Conservation (phyloP, 2,113 vertebrate species). For the Campylomormyrus numenius region DNA sequence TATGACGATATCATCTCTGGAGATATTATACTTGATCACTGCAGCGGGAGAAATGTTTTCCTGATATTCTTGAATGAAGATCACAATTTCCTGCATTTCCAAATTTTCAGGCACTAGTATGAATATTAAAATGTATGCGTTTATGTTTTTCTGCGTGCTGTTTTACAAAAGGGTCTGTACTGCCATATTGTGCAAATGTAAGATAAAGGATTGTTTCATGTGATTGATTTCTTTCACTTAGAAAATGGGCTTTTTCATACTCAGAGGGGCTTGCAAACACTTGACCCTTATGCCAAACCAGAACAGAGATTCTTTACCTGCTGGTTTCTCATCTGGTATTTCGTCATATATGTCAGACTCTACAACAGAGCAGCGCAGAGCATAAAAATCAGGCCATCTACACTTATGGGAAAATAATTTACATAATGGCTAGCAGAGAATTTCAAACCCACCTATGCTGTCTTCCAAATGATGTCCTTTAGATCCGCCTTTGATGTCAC, state of each 20-base stretch:
- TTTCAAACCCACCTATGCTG: not conserved
- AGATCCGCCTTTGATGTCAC: not conserved
- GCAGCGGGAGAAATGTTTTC: not conserved
- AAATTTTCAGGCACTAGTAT: not conserved
- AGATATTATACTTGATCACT: constrained; percentile 66
- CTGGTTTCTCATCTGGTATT: constrained; percentile 13
- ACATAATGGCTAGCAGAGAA: not conserved
- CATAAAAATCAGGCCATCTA: not conserved
- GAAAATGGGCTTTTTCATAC: not conserved
- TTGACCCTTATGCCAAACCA: too few species aligned
- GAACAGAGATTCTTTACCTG: not conserved
- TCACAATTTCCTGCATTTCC: not conserved
- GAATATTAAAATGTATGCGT: not conserved
- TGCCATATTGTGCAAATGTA: not conserved
- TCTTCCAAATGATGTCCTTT: not conserved
- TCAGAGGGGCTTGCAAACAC: not conserved
- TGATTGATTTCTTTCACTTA: not conserved
- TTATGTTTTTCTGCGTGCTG: not conserved
- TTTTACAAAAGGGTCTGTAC: not conserved
- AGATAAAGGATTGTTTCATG: not conserved
- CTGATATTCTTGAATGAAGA: not conserved
- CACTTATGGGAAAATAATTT: not conserved
- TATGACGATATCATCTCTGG: constrained; percentile 65
- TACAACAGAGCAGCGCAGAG: not conserved
- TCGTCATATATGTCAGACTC: constrained; percentile 11